Base-by-base conservation (phyloP, 2,888 invertebrate genomes). In the Agrotis clavis region DNA sequence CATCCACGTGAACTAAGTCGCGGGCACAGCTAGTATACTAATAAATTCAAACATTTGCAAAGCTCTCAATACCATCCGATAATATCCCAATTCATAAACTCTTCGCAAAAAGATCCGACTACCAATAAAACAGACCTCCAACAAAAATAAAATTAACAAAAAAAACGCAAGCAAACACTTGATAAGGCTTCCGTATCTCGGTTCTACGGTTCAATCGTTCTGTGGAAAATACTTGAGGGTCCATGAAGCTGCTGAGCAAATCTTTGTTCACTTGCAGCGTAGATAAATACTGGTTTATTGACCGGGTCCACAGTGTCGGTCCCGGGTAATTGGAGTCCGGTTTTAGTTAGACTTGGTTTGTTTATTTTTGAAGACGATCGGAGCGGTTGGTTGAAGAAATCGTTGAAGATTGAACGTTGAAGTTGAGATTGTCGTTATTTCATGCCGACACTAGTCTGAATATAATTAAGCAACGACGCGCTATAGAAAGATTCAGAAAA, bases 251-350 rank as follows among this genome's bases (percentile, higher is more conserved):
- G 47, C 62, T 65, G 62, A 70, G 63, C 16, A 70, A 81, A 83
- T 64, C 56, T 71, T 78, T 11, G 59, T 21, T 80, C 83, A 71
- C 60, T 83, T 61, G 53, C 81, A 71, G 61, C n/a, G 19, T 4
- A 67, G 71, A 77, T 64, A 76, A 81, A 77, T 48, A 73, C 13
- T 19, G 47, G 50, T 62, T n/a, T 74, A 65, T 67, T 77, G 68
- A 71, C 62, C 68, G n/a, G 50, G 21, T 67, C 72, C 56, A 67
- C 67, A 70, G 25, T 71, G 67, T 53, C 67, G 60, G 14, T 18
- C 21, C 25, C 11, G 67, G 71, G 77, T 79, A 81, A 79, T 82
- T 79, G 63, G 69, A 70, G 60, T 77, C 67, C 62, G 19, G 48
- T 56, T 62, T 67, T 60, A 61, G 56, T 45, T 19, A n/a, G n/a